Evolutionary conservation across 1,140 invertebrate genomes (phyloP).

Genomic region (Bombus consobrinus): DNA sequence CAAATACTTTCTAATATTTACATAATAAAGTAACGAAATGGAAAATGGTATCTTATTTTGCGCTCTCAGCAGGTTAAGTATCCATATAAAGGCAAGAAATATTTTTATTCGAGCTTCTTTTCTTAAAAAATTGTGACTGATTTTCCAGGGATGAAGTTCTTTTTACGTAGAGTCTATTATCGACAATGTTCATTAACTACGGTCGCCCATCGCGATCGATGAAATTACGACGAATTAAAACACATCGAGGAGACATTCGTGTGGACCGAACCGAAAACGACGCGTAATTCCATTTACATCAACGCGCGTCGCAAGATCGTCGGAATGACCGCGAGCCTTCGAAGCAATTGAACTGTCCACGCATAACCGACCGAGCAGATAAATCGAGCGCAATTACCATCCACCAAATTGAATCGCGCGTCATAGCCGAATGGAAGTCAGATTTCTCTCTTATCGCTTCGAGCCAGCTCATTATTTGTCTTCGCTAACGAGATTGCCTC

Average conservation of each 20-base stretch:
- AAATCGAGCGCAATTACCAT: slow-evolving; percentile 46
- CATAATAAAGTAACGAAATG: background rate
- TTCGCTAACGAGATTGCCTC: slow-evolving; percentile 38
- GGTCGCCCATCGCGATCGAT: background rate
- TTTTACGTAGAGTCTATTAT: background rate
- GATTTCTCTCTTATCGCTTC: slow-evolving; percentile 40
- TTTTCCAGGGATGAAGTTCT: background rate
- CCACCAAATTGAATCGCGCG: slow-evolving; percentile 35
- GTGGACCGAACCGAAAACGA: background rate
- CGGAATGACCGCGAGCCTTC: background rate
- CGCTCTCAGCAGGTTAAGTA: background rate
- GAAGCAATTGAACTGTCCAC: slow-evolving; percentile 38
- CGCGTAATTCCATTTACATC: background rate
- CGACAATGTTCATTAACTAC: too few species aligned
- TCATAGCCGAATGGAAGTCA: slow-evolving; percentile 17
- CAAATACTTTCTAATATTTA: too few species aligned
- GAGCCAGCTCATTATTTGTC: slow-evolving; percentile 42
- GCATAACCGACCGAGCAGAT: slow-evolving; percentile 25
- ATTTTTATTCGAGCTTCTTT: background rate
- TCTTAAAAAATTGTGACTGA: background rate
- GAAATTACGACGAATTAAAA: background rate
- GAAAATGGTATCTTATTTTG: background rate
- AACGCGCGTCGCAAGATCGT: background rate
- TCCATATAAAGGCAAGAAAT: background rate
- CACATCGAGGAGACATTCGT: background rate